Evolutionary conservation across 2,888 invertebrate genomes (phyloP), one percentile per base, ranked within the genome.

Genomic region (Campoletis raptor): DNA sequence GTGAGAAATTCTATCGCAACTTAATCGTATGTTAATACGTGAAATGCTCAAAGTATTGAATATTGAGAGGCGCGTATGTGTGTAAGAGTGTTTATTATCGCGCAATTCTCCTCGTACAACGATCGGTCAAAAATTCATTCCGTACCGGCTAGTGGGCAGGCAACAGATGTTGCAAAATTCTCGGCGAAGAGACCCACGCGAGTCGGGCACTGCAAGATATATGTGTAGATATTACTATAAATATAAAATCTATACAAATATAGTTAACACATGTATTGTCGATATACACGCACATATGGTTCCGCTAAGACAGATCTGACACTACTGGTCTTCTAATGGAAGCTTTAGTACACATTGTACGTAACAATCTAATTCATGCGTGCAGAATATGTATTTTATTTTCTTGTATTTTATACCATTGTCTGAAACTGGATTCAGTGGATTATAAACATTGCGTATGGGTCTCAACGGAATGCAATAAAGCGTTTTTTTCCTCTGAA

Each of bases 71-170:
- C 21, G 37, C n/a, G 64, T 54, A 52, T 24, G 67, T 45, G 36
- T 52, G 45, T 36, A 10, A 48, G 18, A 70, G 52, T 73, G 48
- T 48, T 10, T 69, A 86, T 83, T 83, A 86, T 86, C 81, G 78
- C 84, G 79, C 80, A 81, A 81, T 83, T 30, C 57, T 8, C 57
- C 76, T 72, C 40, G 74, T 48, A 73, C 79, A 77, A 21, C 73
- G 81, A 81, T 74, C 78, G 84, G 78, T 86, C 83, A 79, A 86
- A 86, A 86, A 86, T 86, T 81, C 84, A 81, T 79, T 81, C 78
- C 18, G 36, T 52, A 45, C 45, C 57, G 30, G 21, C 74, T 54
- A 66, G 86, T 86, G 81, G 84, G 86, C 67, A 74, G 86, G 81
- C 86, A 80, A 36, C 83, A 86, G 86, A 72, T 86, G 81, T 86